Evolutionary conservation across 2,888 invertebrate genomes (phyloP), one percentile per base, ranked within the genome.

Genomic region (Hirtodrosophila duncani): DNA sequence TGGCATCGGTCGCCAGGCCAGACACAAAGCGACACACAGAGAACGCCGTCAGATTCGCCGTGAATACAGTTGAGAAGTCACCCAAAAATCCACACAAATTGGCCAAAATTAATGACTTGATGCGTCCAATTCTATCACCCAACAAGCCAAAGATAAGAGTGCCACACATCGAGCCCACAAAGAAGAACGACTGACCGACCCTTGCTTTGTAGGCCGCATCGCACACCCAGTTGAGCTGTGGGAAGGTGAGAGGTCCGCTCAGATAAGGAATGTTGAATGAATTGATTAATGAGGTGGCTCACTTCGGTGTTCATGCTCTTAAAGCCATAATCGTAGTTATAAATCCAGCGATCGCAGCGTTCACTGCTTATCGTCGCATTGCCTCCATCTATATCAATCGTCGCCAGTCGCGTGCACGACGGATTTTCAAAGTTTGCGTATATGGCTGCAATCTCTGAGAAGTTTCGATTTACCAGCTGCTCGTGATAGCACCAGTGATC

Each of bases 281-380:
- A 21, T 1, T 18, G 10, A 9, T 3, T 16, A 21, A 16, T 16
- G 9, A 20, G 6, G 10, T n/a, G 6, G 9, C 78, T 80, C 79
- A 91, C 91, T 86, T 91, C 89, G 10, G 91, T 88, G 9, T 90
- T 89, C 65, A 91, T 89, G 62, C 91, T 90, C 36, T 86, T 81
- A 59, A 88, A 89, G 4, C 87, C 88, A 66, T 88, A 88, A 17
- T 88, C 88, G 37, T 86, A 87, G 49, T 89, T 88, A 70, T 89
- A 91, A 13, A 87, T 86, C 90, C 90, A 91, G n/a, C 88, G 88
- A 43, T 86, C 65, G 62, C 89, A 89, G 3, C 53, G 33, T 34
- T 77, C 43, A 2, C 17, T 26, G 36, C 84, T 84, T n/a, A 69
- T 60, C 1, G 80, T 81, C 23, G 66, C 71, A 53, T 69, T 66